Conservation (phyloP, 1,140 invertebrate species). For the Danaus plexippus region DNA sequence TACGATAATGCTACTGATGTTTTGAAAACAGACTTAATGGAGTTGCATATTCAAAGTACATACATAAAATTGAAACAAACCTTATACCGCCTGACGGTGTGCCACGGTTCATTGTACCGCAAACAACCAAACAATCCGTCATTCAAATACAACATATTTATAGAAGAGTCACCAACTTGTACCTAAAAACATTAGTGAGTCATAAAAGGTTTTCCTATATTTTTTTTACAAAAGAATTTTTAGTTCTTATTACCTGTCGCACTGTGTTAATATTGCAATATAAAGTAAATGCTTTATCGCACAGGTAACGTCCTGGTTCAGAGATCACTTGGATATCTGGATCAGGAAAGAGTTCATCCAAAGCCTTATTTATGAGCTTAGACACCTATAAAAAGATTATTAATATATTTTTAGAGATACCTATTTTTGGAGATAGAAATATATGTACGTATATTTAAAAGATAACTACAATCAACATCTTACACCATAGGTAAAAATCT, state of each 20-base stretch:
- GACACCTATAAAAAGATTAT: slow-evolving; percentile 26
- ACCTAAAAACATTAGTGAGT: slow-evolving; percentile 12
- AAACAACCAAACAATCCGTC: slow-evolving; percentile 39
- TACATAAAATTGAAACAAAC: slow-evolving; percentile 20
- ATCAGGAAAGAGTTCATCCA: slow-evolving; percentile 33
- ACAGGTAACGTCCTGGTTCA: slow-evolving; percentile 29
- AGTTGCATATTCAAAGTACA: slow-evolving; percentile 23
- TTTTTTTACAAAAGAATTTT: too few relatives aligned
- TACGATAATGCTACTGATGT: slow-evolving; percentile 5
- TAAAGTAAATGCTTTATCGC: slow-evolving; percentile 28
- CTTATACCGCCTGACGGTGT: slow-evolving; percentile 31
- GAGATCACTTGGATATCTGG: slow-evolving; percentile 17
- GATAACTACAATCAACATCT: too few relatives aligned
- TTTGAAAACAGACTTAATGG: slow-evolving; percentile 29
- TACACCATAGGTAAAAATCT: too few relatives aligned
- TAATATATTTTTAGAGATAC: too few relatives aligned
- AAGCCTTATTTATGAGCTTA: slow-evolving; percentile 22
- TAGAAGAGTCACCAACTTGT: slow-evolving; percentile 19
- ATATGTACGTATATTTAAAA: background rate
- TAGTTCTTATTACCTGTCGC: slow-evolving; percentile 22
- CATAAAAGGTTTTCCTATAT: slow-evolving; percentile 1
- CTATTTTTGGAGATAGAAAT: too few relatives aligned
- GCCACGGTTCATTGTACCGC: slow-evolving; percentile 33
- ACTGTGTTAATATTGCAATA: slow-evolving; percentile 38
- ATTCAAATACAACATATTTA: slow-evolving; percentile 39